Evolutionary conservation across 2,113 vertebrate species (phyloP).

Genomic region (Synodontis membranacea): DNA sequence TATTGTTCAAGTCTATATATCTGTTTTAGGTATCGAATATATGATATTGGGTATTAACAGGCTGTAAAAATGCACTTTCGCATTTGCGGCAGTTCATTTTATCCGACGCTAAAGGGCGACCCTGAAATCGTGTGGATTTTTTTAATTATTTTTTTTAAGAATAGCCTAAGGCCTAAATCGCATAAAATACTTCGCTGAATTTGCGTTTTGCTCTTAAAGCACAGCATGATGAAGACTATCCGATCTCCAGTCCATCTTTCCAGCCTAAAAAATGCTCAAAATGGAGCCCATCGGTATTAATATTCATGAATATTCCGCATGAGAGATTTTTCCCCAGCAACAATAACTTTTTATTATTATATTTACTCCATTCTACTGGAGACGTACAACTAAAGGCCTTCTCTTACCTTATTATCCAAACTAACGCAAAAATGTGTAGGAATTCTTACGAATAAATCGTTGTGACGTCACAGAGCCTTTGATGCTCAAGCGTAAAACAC

Average conservation of each 20-base stretch:
- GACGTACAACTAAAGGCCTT: not conserved
- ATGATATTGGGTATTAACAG: not conserved
- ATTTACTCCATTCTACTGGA: not conserved
- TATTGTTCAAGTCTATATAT: no score
- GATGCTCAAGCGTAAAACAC: not conserved
- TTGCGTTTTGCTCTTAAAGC: not conserved
- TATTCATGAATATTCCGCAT: constrained; percentile 23
- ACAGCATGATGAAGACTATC: not conserved
- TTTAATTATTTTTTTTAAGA: not conserved
- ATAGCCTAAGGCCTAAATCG: not conserved
- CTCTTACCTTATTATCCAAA: not conserved
- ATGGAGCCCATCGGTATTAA: constrained; percentile 31
- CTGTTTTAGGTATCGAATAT: not conserved
- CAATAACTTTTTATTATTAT: not conserved
- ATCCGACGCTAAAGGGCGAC: not conserved
- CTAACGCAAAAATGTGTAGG: not conserved
- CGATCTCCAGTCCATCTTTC: not conserved
- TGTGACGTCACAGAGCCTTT: not conserved
- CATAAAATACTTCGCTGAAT: not conserved
- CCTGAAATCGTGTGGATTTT: not conserved
- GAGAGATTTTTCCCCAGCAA: not conserved
- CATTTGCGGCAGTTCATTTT: not conserved
- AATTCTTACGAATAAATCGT: not conserved
- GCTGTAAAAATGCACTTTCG: not conserved
- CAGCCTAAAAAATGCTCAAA: not conserved